Evolutionary conservation across 1,140 invertebrate species (phyloP).

Genomic region (Achroia grisella): DNA sequence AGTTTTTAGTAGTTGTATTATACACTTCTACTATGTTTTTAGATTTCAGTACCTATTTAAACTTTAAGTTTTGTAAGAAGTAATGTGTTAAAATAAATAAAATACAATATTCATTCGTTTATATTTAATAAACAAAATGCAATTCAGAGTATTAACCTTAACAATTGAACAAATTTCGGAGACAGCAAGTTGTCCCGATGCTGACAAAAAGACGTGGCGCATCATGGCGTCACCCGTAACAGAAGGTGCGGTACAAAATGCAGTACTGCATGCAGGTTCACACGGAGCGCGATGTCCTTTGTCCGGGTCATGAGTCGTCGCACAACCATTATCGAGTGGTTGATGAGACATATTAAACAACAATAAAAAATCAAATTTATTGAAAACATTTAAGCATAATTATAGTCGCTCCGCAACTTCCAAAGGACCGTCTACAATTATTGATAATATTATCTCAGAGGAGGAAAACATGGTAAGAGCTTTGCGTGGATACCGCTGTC

Average conservation of each 20-base stretch:
- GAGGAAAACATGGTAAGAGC: constrained; percentile 51
- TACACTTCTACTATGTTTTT: no score
- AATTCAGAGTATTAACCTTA: constrained; percentile 72
- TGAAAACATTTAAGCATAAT: constrained; percentile 51
- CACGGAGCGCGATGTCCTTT: constrained; percentile 27
- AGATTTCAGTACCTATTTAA: no score
- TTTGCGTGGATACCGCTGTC: constrained; percentile 53
- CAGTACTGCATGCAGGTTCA: no score
- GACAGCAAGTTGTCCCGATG: constrained; percentile 45
- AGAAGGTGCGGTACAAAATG: no score
- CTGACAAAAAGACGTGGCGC: constrained; percentile 36
- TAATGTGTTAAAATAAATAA: constrained; percentile 25
- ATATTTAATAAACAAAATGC: constrained; percentile 73
- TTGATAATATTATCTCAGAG: constrained; percentile 37
- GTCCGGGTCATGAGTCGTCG: constrained; percentile 37
- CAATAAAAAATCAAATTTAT: constrained; percentile 43
- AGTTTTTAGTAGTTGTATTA: no score
- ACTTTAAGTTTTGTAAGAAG: no score
- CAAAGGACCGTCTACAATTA: constrained; percentile 54
- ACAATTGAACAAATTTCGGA: constrained; percentile 68
- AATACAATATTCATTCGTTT: constrained; percentile 60
- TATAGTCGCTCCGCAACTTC: constrained; percentile 64
- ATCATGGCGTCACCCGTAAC: constrained; percentile 2
- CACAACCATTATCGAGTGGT: constrained; percentile 40
- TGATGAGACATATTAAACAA: constrained; percentile 39